Percentiles rank a stretch among this genome's conserved stretches.
Evolutionary conservation across 2,888 invertebrate genomes (phyloP).

Genomic region (Pecten maximus): DNA sequence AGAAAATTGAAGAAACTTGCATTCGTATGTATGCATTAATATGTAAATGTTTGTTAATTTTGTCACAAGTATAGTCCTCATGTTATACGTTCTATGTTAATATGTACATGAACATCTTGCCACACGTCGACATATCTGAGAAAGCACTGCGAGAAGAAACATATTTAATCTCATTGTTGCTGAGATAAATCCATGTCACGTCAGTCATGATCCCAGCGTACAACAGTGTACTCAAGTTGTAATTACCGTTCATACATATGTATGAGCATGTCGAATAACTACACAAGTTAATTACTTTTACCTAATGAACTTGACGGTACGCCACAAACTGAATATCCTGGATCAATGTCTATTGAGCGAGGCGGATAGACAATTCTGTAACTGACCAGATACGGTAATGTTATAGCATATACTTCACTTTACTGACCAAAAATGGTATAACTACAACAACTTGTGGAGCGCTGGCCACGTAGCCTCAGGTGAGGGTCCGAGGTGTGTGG

Average conservation of each 20-base stretch:
- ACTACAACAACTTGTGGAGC: too few species aligned
- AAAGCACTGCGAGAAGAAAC: background rate
- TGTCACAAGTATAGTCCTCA: too few species aligned
- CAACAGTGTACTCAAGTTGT: background rate
- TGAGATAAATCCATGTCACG: background rate
- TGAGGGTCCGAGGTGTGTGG: too few species aligned
- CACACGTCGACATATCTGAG: background rate
- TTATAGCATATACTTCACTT: background rate
- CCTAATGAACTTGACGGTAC: background rate
- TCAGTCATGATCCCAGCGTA: background rate
- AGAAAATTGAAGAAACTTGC: too few species aligned
- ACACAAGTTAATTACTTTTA: conserved; percentile 14
- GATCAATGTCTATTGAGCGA: background rate
- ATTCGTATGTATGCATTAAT: too few species aligned
- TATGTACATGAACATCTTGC: background rate
- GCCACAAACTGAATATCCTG: background rate
- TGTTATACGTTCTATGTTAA: background rate
- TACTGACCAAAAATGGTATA: background rate
- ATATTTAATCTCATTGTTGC: background rate
- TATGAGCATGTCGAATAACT: conserved; percentile 20
- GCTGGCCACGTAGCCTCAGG: too few species aligned
- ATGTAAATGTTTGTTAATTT: too few species aligned
- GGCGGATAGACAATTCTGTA: background rate
- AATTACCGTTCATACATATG: conserved; percentile 24
- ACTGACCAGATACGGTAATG: background rate